Conservation (phyloP, 2,113 vertebrate species). For the Amblyornis subalaris region DNA sequence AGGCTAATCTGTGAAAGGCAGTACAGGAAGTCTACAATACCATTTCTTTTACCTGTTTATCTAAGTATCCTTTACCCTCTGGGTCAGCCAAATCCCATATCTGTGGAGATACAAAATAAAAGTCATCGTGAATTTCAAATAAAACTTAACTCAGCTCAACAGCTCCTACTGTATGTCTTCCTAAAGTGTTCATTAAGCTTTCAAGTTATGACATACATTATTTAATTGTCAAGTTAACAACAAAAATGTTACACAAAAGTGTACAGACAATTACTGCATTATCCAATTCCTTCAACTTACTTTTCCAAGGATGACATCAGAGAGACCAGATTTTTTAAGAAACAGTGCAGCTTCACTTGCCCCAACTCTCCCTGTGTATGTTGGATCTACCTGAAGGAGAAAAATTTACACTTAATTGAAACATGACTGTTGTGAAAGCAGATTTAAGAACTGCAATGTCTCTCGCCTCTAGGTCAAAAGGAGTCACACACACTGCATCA, state of each 20-base stretch:
- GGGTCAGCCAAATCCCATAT: constrained; percentile 99
- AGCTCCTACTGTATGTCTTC: neutral
- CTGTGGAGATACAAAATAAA: constrained; percentile 64
- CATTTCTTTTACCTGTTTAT: constrained; percentile 85
- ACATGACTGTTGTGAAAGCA: neutral
- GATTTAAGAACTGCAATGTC: neutral
- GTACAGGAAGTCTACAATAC: neutral
- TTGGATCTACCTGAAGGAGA: constrained; percentile 86
- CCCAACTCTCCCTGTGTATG: constrained; percentile 87
- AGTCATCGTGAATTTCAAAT: neutral
- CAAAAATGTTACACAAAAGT: neutral
- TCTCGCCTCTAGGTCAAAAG: neutral
- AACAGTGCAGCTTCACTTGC: constrained; percentile 93
- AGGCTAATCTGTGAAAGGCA: neutral
- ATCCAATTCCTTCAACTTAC: constrained; percentile 62
- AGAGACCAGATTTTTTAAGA: constrained; percentile 92
- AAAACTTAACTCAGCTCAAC: neutral
- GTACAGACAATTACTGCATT: neutral
- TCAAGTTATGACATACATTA: neutral
- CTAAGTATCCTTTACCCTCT: constrained; percentile 94
- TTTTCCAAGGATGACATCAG: constrained; percentile 90
- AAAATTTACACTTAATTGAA: neutral
- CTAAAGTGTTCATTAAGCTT: neutral
- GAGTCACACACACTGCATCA: neutral
- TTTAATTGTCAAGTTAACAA: neutral